Conservation (phyloP, 2,113 vertebrate species). For the Emberiza fucata region DNA sequence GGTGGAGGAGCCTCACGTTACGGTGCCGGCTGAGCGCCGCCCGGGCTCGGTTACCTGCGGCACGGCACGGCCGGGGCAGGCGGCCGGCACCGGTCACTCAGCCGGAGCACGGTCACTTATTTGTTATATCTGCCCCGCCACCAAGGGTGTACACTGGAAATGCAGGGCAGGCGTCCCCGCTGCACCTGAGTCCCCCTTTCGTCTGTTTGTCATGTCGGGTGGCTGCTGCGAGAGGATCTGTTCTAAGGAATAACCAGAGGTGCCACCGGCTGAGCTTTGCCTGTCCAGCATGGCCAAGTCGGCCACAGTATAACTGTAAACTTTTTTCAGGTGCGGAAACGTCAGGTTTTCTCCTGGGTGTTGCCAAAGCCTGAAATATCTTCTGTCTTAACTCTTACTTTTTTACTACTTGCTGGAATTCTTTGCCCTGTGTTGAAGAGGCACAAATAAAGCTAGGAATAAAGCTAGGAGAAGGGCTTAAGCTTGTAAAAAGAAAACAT, state of each 20-base stretch:
- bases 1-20: background rate
- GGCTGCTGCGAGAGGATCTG: background rate
- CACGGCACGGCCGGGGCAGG: background rate
- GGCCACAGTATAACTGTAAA: background rate
- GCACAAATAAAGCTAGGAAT: background rate
- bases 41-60: background rate
- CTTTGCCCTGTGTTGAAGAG: background rate
- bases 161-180: too few relatives aligned
- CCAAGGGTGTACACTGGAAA: fast-evolving
- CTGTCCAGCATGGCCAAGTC: background rate
- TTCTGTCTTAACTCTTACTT: background rate
- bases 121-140: background rate
- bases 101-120: fast-evolving
- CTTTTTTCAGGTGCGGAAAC: background rate
- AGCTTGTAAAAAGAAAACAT: background rate
- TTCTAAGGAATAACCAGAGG: background rate
- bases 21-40: fast-evolving
- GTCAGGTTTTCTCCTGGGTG: background rate
- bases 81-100: background rate
- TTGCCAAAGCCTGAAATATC: background rate
- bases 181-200: too few relatives aligned
- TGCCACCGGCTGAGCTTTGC: background rate
- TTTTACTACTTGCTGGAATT: fast-evolving
- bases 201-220: background rate
- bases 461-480: background rate